A percentile compares a stretch with the other conserved stretches of the same genome.
Conservation (phyloP, 2,797 vertebrate genomes). For the Trachops cirrhosus region DNA sequence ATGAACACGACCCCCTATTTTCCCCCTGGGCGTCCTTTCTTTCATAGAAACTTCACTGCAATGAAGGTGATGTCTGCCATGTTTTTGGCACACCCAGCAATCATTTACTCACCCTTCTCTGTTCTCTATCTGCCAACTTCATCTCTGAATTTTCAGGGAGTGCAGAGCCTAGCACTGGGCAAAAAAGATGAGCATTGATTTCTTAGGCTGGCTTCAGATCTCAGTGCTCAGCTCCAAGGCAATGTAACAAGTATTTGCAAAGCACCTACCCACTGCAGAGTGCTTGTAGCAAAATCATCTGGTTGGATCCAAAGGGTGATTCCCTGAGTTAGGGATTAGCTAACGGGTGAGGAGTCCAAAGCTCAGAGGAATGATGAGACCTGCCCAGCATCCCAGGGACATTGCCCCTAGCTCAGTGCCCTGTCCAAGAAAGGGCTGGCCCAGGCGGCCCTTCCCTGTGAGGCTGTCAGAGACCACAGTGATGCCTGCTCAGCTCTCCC, state of each 20-base stretch:
- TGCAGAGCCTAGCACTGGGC: not conserved
- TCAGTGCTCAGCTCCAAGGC: not conserved
- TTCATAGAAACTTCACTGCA: accelerated
- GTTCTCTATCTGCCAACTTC: accelerated
- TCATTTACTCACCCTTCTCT: not conserved
- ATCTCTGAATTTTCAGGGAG: not conserved
- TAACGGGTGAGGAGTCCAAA: not conserved
- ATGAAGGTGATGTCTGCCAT: not conserved
- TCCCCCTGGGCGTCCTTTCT: not conserved
- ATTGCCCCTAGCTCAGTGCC: not conserved
- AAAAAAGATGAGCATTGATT: too few relatives aligned
- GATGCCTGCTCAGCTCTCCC: not conserved
- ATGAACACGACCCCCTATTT: not conserved
- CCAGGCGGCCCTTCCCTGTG: not conserved
- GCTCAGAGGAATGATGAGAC: not conserved
- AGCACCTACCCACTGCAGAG: not conserved
- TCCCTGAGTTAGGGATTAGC: not conserved
- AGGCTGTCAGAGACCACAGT: not conserved
- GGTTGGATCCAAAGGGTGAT: not conserved
- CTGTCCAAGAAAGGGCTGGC: not conserved
- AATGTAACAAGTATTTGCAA: not conserved
- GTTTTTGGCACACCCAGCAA: not conserved
- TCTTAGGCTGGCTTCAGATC: not conserved
- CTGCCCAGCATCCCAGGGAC: too few relatives aligned
- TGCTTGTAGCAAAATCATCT: not conserved